phyloP scores from a whole-genome alignment of 2,888 invertebrate genomes.

The Allacma fusca region DNA sequence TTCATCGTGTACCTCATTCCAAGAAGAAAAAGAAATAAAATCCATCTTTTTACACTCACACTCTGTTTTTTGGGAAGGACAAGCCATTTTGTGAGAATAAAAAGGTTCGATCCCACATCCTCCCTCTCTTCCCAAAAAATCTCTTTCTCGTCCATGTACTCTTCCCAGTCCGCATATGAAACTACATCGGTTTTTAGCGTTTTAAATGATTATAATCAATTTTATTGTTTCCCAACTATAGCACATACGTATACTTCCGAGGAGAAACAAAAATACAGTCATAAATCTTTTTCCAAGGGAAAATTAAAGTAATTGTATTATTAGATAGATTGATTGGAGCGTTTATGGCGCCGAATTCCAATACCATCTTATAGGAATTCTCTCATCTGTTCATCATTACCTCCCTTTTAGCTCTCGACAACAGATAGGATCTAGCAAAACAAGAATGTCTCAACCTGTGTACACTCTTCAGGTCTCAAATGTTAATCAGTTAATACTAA shows the following conservation, averaged over 20 bases:
- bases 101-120: constrained; percentile 12
- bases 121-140: neutral
- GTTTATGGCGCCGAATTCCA: constrained; percentile 16
- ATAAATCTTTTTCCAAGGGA: neutral
- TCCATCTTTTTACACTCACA: neutral
- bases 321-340: constrained; percentile 4
- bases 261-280: neutral
- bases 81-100: neutral
- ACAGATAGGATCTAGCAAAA: too few relatives aligned
- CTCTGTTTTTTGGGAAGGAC: too few relatives aligned
- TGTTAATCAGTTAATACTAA: too few relatives aligned
- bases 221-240: neutral
- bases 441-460: too few relatives aligned
- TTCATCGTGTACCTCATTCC: constrained; percentile 12
- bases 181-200: neutral
- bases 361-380: too few relatives aligned
- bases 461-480: too few relatives aligned
- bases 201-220: constrained; percentile 11
- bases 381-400: too few relatives aligned
- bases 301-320: constrained; percentile 16
- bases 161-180: neutral
- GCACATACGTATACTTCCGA: neutral
- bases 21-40: constrained; percentile 5
- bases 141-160: neutral
- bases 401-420: too few relatives aligned